Conservation (phyloP, 2,113 vertebrate species). For the Eulacestoma nigropectus region DNA sequence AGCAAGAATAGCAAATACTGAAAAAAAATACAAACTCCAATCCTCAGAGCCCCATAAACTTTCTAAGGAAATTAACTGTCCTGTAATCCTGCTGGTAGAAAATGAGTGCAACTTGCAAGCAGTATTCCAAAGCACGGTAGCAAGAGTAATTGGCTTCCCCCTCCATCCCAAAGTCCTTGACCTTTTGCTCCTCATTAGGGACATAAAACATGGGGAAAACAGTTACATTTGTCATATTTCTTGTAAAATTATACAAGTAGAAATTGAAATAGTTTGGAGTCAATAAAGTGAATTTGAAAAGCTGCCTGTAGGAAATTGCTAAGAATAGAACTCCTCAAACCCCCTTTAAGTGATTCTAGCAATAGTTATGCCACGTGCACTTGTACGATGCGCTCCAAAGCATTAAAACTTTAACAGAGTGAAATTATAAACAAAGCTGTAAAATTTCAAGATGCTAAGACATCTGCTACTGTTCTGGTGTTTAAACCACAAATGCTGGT, state of each 20-base stretch:
- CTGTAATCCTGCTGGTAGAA: constrained; percentile 55
- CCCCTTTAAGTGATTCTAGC: background rate
- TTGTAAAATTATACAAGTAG: constrained; percentile 57
- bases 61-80: constrained; percentile 51
- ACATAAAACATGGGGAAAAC: constrained; percentile 44
- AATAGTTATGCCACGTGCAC: background rate
- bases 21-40: background rate
- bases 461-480: background rate
- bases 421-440: constrained; percentile 28
- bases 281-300: constrained; percentile 47
- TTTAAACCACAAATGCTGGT: background rate
- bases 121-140: constrained; percentile 22
- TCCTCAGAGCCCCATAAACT: constrained; percentile 37
- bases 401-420: background rate
- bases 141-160: constrained; percentile 27
- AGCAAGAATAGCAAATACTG: background rate
- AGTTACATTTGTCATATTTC: constrained; percentile 52
- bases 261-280: constrained; percentile 47
- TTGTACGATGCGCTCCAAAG: background rate
- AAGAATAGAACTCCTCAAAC: background rate
- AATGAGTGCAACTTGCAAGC: constrained; percentile 8
- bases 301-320: constrained; percentile 14
- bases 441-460: constrained; percentile 32
- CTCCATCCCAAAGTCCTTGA: constrained; percentile 25
- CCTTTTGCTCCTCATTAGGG: constrained; percentile 55